These are phyloP conservation scores for Pluvianellus socialis DNA, from an alignment of 2,113 vertebrate genomes.

Conservation along the genomic window DNA sequence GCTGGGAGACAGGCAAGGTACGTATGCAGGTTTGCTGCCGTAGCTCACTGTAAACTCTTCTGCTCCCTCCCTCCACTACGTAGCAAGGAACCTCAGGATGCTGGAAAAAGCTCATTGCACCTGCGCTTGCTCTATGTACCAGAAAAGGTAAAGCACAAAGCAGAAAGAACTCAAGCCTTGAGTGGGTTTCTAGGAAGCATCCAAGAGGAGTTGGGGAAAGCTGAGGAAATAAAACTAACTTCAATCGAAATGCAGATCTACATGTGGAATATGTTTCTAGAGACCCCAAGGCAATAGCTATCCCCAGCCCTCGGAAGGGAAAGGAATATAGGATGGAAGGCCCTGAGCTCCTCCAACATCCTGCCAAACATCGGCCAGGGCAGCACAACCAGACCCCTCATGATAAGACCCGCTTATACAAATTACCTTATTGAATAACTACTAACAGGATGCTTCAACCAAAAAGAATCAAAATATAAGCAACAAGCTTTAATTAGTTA, in stretches of 20 bases:
- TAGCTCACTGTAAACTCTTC: neutral
- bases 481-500: neutral
- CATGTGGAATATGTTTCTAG: neutral
- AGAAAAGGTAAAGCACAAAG: neutral
- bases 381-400: neutral
- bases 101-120: neutral
- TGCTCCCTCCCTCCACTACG: neutral
- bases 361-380: neutral
- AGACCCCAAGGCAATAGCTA: neutral
- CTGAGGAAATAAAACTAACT: neutral
- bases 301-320: neutral
- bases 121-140: neutral
- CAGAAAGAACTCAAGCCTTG: neutral
- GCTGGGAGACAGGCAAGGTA: neutral
- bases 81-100: neutral
- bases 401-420: neutral
- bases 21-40: neutral
- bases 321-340: neutral
- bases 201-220: neutral
- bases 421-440: neutral
- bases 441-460: neutral
- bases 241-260: neutral
- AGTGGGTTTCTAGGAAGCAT: neutral
- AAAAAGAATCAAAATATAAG: neutral
- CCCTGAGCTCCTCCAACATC: neutral